Base-by-base conservation (phyloP, 1,140 invertebrate species). In the Cyrtorhinus lividipennis region DNA sequence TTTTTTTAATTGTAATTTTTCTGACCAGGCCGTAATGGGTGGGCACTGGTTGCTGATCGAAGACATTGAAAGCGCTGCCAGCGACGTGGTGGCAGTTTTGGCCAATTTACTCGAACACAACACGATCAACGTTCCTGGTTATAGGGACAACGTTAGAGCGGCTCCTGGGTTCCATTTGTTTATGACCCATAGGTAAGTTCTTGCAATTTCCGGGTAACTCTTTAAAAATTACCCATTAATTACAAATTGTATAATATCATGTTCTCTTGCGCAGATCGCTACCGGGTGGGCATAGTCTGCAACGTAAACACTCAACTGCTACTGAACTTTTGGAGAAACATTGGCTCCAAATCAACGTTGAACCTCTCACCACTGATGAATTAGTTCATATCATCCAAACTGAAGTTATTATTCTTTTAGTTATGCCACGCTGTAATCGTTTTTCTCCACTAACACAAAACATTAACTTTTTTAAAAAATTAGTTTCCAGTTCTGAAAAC, bases 1-100 rank as follows among this genome's bases (percentile, higher is more conserved):
- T 23, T 5, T 5, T 10, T 10, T 61, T 59, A 24, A 59, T 24
- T 59, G 15, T 59, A 59, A 20, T 3, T 44, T 8, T n/a, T 44
- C n/a, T 44, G 38, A 73, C 58, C 73, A 90, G 81, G 93, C 92
- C 62, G 87, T 98, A 2, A 79, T 82, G 65, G 78, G 86, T 70
- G 93, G 93, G 0, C 82, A 88, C 71, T 96, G 97, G 92, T 74
- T 99, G 48, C 74, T 99, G 0, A 73, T 99, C 44, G 96, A 99
- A 80, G 96, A 99, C 73, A 85, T 99, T 62, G 95, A 99, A 71
- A 85, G 83, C 68, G 94, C 93, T 12, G 87, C 89, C 5, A 81
- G 90, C 71, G 97, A 99, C 76, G 90, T 98, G 0, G 83, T 91
- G 0, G 89, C 92, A 1, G 81, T 95, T 24, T 71, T 99, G 2